These are phyloP conservation scores for Petrocephalus zakoni DNA, from an alignment of 2,113 vertebrate genomes.

Conservation along the genomic window DNA sequence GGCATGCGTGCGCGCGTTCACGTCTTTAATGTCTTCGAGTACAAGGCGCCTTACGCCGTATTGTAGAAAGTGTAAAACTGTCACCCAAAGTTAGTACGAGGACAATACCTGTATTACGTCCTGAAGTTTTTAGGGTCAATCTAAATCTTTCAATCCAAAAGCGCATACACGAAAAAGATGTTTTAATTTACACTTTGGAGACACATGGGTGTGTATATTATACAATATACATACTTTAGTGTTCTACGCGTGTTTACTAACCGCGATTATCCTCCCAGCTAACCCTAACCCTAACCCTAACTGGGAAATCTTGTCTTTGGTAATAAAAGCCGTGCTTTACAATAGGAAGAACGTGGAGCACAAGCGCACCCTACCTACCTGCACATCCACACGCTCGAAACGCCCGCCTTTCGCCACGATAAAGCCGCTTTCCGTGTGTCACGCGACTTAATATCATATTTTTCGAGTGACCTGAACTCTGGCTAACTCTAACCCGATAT, in stretches of 20 bases:
- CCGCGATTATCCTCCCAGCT: too few relatives aligned
- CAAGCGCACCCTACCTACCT: not conserved
- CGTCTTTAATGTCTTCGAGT: not conserved
- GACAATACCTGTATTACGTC: not conserved
- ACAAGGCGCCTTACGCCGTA: not conserved
- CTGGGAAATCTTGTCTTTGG: not conserved
- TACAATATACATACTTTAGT: too few relatives aligned
- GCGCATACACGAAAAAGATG: too few relatives aligned
- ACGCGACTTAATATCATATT: too few relatives aligned
- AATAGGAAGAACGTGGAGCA: not conserved
- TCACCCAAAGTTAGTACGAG: not conserved
- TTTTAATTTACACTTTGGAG: too few relatives aligned
- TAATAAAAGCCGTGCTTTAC: not conserved
- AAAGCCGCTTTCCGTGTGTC: not conserved
- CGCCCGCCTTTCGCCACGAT: not conserved
- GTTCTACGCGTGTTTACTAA: too few relatives aligned
- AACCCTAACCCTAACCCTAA: too few relatives aligned
- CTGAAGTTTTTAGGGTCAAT: too few relatives aligned
- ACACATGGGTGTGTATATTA: too few relatives aligned
- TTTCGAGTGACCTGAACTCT: not conserved
- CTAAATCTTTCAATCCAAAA: too few relatives aligned
- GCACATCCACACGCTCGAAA: not conserved
- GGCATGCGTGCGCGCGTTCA: not conserved
- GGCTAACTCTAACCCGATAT: not conserved
- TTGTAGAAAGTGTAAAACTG: not conserved